Conservation (phyloP, 2,797 vertebrate species). For the Sebastes oblongus region DNA sequence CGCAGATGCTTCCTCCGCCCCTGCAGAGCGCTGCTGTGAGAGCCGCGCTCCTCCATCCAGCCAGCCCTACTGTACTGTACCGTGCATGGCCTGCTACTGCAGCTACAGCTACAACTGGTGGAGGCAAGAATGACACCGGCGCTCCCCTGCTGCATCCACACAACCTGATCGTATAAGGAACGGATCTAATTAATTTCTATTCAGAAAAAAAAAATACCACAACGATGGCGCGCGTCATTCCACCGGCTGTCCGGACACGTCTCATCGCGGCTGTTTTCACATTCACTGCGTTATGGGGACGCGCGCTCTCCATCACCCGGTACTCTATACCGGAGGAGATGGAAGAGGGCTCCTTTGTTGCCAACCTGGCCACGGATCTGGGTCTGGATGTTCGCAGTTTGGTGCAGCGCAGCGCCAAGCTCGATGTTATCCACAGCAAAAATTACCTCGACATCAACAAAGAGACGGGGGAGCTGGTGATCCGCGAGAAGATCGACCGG, state of each 20-base stretch:
- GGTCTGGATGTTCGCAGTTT: conserved; percentile 79
- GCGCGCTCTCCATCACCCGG: conserved; percentile 76
- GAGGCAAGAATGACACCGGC: conserved; percentile 69
- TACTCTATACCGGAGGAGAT: conserved; percentile 88
- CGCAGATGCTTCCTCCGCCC: conserved; percentile 52
- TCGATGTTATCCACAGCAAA: conserved; percentile 82
- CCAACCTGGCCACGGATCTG: conserved; percentile 84
- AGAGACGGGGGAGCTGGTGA: conserved; percentile 81
- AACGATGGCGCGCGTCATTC: conserved; percentile 49
- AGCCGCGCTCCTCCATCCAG: conserved; percentile 44
- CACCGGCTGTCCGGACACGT: conserved; percentile 47
- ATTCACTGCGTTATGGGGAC: conserved; percentile 73
- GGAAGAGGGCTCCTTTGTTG: conserved; percentile 83
- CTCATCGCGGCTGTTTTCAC: conserved; percentile 44
- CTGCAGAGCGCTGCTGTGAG: conserved; percentile 46
- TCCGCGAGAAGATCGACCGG: conserved; percentile 83
- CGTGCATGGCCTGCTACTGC: conserved; percentile 60
- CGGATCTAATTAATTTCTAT: conserved; percentile 10
- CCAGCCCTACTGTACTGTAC: conserved; percentile 8
- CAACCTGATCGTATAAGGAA: conserved; percentile 41
- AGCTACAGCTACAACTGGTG: conserved; percentile 59
- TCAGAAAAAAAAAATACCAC: background rate
- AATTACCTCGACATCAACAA: conserved; percentile 85
- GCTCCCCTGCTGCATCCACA: conserved; percentile 31
- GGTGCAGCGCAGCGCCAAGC: conserved; percentile 78